Conservation (phyloP, 2,113 vertebrate species). For the Leptocoma aspasia region DNA sequence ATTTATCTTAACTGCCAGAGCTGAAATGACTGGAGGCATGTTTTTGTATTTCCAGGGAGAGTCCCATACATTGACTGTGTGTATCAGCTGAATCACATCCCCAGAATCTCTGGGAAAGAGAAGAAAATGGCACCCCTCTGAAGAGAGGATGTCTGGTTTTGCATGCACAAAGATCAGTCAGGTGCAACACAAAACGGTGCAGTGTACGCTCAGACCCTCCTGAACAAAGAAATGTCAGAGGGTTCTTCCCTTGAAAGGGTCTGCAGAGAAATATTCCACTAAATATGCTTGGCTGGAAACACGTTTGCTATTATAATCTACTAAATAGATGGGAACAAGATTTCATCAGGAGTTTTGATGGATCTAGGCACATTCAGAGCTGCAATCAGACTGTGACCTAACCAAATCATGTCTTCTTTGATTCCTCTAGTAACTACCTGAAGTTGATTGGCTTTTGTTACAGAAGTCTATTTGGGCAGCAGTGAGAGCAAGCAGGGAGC, state of each 20-base stretch:
- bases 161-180: background rate
- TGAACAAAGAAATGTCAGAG: background rate
- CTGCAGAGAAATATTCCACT: background rate
- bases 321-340: background rate
- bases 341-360: background rate
- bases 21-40: background rate
- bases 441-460: background rate
- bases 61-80: background rate
- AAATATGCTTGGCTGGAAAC: background rate
- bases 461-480: background rate
- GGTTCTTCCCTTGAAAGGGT: background rate
- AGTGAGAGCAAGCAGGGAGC: background rate
- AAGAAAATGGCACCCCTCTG: background rate
- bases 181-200: background rate
- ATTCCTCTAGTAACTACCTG: background rate
- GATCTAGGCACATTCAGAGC: background rate
- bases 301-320: background rate
- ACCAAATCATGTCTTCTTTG: background rate
- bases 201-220: background rate
- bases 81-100: background rate
- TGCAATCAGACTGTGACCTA: background rate
- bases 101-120: background rate
- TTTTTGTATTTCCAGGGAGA: background rate
- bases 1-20: background rate
- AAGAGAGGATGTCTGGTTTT: background rate